Conservation (phyloP, 2,113 vertebrate genomes). For the Chitala chitala region DNA sequence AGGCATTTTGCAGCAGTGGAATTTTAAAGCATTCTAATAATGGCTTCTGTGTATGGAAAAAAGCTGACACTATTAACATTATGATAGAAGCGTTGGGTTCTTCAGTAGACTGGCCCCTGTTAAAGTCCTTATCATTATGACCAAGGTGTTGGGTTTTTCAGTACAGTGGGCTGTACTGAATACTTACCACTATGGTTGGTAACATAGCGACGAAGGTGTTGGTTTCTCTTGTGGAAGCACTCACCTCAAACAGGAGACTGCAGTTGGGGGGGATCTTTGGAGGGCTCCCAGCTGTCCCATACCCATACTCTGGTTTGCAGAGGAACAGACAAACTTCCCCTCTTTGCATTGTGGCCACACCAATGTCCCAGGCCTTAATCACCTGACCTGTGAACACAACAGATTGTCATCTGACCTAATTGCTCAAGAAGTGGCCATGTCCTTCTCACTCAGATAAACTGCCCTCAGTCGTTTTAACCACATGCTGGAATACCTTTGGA, state of each 20-base stretch:
- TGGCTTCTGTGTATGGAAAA: too few species aligned
- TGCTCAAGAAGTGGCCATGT: background rate
- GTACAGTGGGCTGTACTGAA: too few species aligned
- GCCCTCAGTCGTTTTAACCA: background rate
- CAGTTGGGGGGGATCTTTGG: constrained; percentile 86
- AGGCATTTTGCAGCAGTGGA: too few species aligned
- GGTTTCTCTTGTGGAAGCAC: background rate
- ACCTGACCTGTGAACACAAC: constrained; percentile 75
- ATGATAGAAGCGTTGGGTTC: too few species aligned
- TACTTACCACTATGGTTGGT: too few species aligned
- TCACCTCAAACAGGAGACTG: constrained; percentile 79
- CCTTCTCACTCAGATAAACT: background rate
- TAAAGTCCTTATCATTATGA: too few species aligned
- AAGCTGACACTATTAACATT: too few species aligned
- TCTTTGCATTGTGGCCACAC: constrained; percentile 83
- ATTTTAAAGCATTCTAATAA: too few species aligned
- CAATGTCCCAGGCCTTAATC: constrained; percentile 90
- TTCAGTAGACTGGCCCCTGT: too few species aligned
- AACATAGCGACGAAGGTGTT: background rate
- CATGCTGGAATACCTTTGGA: background rate
- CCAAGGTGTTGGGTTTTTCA: too few species aligned
- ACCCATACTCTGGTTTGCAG: constrained; percentile 85
- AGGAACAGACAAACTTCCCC: constrained; percentile 83
- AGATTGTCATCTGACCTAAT: background rate
- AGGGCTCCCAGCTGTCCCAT: constrained; percentile 76